Evolutionary conservation across 1,140 invertebrate genomes (phyloP).

Genomic region (Wiebesia pumilae): DNA sequence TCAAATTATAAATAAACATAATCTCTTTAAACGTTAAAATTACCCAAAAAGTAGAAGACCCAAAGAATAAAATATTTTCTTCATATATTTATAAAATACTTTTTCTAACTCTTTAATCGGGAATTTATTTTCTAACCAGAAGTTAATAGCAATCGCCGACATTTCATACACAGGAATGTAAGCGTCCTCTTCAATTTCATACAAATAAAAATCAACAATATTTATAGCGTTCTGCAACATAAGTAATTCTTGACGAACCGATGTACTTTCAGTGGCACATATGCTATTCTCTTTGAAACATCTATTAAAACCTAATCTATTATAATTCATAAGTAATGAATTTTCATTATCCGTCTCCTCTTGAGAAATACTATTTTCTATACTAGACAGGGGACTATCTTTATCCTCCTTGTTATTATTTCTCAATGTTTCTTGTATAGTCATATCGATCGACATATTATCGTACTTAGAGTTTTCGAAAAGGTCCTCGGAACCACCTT

Average conservation of each 20-base stretch:
- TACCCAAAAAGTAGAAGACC: conserved; percentile 73
- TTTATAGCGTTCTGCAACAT: conserved; percentile 60
- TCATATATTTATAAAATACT: conserved; percentile 70
- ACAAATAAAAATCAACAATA: conserved; percentile 72
- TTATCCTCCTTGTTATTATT: conserved; percentile 52
- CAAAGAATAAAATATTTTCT: conserved; percentile 72
- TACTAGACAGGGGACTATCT: conserved; percentile 38
- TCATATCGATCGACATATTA: conserved; percentile 57
- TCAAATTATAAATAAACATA: not conserved
- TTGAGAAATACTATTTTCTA: conserved; percentile 27
- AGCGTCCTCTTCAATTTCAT: conserved; percentile 69
- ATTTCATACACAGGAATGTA: conserved; percentile 67
- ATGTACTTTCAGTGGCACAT: conserved; percentile 13
- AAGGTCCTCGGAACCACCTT: conserved; percentile 74
- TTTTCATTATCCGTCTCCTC: conserved; percentile 39
- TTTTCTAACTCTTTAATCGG: conserved; percentile 72
- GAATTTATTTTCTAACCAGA: conserved; percentile 74
- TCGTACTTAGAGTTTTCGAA: conserved; percentile 67
- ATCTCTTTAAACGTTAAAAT: conserved; percentile 44
- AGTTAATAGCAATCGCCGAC: conserved; percentile 68
- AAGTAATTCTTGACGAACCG: conserved; percentile 14
- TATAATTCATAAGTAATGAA: conserved; percentile 7
- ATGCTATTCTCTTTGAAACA: not conserved
- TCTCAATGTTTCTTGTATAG: conserved; percentile 56
- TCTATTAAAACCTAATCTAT: not conserved